A percentile compares a stretch with the other conserved stretches of the same genome.
These are phyloP conservation scores for Gryon sp. DNA, from an alignment of 1,140 invertebrate genomes.

Conservation along the genomic window DNA sequence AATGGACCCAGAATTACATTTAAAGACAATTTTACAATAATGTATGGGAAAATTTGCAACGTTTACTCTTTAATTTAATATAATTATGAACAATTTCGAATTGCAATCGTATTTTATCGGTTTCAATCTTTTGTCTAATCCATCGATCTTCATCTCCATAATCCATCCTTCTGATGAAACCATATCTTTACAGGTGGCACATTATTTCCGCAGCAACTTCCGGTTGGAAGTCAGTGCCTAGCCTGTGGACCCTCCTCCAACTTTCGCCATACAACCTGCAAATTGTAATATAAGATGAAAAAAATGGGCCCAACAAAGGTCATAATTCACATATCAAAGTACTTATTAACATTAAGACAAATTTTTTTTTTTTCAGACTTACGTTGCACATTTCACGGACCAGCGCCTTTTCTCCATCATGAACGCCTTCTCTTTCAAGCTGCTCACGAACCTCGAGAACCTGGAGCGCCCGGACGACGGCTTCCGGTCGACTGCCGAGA, in stretches of 20 bases:
- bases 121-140: too few species aligned
- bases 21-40: too few species aligned
- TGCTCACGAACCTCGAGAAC: constrained; percentile 94
- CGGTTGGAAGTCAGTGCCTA: constrained; percentile 76
- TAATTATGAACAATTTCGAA: too few species aligned
- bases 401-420: constrained; percentile 94
- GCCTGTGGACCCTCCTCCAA: constrained; percentile 83
- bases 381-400: constrained; percentile 98
- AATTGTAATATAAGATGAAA: constrained; percentile 20
- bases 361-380: constrained; percentile 75
- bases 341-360: constrained; percentile 15
- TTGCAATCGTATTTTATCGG: too few species aligned
- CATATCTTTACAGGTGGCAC: too few species aligned
- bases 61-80: too few species aligned
- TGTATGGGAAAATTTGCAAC: too few species aligned
- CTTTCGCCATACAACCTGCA: constrained; percentile 85
- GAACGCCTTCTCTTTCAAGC: constrained; percentile 89
- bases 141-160: too few species aligned
- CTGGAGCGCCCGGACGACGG: constrained; percentile 93
- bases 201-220: background rate
- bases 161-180: too few species aligned
- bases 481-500: constrained; percentile 85
- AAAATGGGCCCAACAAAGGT: too few species aligned
- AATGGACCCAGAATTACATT: too few species aligned
- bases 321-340: too few species aligned